Base-by-base conservation (phyloP, 2,797 vertebrate species). In the Schizopygopsis malacanthus region DNA sequence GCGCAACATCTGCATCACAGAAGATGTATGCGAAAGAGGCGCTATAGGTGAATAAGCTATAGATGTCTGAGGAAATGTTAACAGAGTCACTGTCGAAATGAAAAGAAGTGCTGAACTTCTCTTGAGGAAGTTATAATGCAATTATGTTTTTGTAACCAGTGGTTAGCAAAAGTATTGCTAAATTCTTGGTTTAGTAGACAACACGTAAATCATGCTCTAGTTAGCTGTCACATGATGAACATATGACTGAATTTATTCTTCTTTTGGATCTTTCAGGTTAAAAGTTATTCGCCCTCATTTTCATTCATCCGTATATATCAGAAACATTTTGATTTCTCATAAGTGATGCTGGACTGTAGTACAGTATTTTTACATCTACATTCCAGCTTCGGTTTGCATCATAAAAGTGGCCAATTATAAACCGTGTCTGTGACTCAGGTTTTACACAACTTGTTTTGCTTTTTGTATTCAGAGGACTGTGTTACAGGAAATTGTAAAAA, bases 1-100 rank as follows among this genome's bases (percentile, higher is more conserved):
- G 75, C 79, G 82, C 88, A 94, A 94, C 94, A 95, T 95, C 94
- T 95, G 94, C 91, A 95, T 90, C 88, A 89, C 89, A 56, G 82
- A 83, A 86, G 56, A 41, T 75, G 52, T 72, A 22, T 78, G 65
- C 9, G 25, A 71, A 79, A 85, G 83, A 79, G 67, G 65, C 52
- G 10, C 65, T 70, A 45, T 45, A 47, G 75, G 50, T 79, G 52
- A 3, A 37, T 22, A 59, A 78, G 28, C 16, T 20, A 43, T 84
- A 65, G 22, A 63, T 11, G 3, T 33, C 15, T 33, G 28, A 75
- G 45, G 63, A 43, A 43, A 43, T 69, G 3, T 70, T 67, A 25
- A 25, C 20, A 15, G 10, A n/a, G 73, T 37, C 56, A 43, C 3
- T 63, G 56, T 43, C 2, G 6, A 59, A 72, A 71, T 63, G 18